These are phyloP conservation scores for Illadopsis cleaveri DNA, from an alignment of 2,113 vertebrate species.

Conservation along the genomic window DNA sequence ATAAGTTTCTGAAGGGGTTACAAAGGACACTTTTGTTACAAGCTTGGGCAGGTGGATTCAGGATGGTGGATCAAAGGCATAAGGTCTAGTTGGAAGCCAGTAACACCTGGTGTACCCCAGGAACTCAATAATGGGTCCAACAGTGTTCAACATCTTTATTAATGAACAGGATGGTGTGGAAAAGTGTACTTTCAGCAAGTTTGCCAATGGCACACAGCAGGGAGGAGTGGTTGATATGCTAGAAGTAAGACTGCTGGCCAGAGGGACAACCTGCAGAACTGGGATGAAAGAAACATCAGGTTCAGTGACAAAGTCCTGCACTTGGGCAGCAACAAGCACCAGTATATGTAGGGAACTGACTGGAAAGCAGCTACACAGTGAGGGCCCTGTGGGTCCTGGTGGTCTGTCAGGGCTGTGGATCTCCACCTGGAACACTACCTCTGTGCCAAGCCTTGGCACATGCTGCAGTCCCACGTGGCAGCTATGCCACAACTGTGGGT, in stretches of 20 bases:
- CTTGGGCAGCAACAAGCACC: background rate
- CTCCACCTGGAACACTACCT: background rate
- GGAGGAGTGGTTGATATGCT: background rate
- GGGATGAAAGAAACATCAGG: background rate
- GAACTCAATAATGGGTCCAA: background rate
- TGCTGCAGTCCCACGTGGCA: fast-evolving
- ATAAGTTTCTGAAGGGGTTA: background rate
- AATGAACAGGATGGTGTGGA: background rate
- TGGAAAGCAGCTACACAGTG: background rate
- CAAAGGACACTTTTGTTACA: slow-evolving; percentile 15
- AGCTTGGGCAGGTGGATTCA: background rate
- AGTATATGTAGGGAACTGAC: too few species aligned
- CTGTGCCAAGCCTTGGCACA: background rate
- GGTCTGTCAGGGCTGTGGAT: fast-evolving
- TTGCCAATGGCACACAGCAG: background rate
- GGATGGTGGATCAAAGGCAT: background rate
- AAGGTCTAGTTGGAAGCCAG: background rate
- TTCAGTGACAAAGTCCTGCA: background rate
- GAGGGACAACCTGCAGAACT: background rate
- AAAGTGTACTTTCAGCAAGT: background rate
- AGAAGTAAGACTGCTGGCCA: background rate
- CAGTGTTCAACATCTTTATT: background rate
- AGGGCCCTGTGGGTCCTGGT: background rate
- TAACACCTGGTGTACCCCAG: background rate
- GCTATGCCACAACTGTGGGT: background rate